These are phyloP conservation scores for Bursaphelenchus okinawaensis DNA, from an alignment of 2,888 invertebrate genomes.

Conservation along the genomic window DNA sequence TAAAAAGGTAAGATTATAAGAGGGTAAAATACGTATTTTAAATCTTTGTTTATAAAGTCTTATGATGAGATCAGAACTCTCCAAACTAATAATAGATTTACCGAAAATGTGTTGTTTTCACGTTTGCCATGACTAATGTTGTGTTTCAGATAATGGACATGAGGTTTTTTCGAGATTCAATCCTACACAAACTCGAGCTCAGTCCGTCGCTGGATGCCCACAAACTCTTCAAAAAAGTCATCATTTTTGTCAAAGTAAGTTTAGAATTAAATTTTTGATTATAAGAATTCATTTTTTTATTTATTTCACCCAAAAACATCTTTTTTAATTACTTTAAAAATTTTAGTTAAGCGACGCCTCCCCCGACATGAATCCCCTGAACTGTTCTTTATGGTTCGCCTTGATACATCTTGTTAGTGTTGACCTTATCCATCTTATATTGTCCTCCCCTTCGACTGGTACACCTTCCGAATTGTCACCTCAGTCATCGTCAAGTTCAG, in stretches of 20 bases:
- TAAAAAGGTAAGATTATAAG: background rate
- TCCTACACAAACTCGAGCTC: constrained; percentile 11
- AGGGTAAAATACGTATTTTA: background rate
- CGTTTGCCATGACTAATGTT: no score
- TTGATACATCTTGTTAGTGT: constrained; percentile 27
- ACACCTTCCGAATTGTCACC: background rate
- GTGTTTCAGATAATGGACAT: constrained; percentile 11
- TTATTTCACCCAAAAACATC: no score
- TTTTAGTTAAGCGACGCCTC: constrained; percentile 10
- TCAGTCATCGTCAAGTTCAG: background rate
- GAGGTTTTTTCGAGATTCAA: constrained; percentile 11
- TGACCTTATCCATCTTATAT: constrained; percentile 17
- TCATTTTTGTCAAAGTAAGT: constrained; percentile 14
- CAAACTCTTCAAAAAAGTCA: constrained; percentile 5
- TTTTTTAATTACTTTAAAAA: background rate
- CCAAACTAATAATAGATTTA: no score
- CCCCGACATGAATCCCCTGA: constrained; percentile 9
- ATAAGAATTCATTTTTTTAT: no score
- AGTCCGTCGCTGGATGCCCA: background rate
- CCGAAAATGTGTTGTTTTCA: no score
- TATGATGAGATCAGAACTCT: no score
- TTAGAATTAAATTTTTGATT: no score
- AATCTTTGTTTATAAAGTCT: no score
- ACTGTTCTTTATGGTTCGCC: constrained; percentile 20
- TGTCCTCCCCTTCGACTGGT: background rate